Percentiles rank a stretch among this genome's conserved stretches.
phyloP scores from a whole-genome alignment of 2,797 vertebrate species.

The Syngnathus acus region DNA sequence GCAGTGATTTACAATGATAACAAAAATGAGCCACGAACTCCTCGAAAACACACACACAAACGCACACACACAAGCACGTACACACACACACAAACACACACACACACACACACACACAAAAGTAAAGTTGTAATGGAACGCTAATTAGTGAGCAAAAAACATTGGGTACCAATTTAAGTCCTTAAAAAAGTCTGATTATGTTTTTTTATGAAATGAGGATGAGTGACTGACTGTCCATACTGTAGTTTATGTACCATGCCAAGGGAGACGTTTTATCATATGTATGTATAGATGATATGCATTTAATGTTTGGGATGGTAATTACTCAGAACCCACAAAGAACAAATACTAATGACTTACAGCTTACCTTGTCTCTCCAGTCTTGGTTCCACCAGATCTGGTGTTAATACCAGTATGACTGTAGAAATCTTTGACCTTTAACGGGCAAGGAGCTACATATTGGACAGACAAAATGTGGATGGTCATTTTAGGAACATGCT shows the following conservation, averaged over 20 bases:
- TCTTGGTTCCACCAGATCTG: constrained; percentile 14
- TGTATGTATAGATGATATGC: not conserved
- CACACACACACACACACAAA: too few relatives aligned
- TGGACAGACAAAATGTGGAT: constrained; percentile 8
- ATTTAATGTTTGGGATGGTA: not conserved
- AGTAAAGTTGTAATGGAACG: too few relatives aligned
- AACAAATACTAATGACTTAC: not conserved
- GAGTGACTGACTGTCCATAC: not conserved
- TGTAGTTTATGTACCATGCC: not conserved
- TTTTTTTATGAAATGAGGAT: too few relatives aligned
- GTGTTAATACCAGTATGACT: constrained; percentile 25
- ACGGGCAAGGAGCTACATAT: constrained; percentile 14
- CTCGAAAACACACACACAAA: too few relatives aligned
- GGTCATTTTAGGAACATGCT: not conserved
- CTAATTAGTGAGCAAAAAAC: too few relatives aligned
- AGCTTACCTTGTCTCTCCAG: not conserved
- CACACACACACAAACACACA: too few relatives aligned
- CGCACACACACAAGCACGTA: too few relatives aligned
- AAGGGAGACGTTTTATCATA: too few relatives aligned
- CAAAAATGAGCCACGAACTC: not conserved
- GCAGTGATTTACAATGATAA: not conserved
- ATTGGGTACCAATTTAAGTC: too few relatives aligned
- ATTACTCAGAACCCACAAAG: not conserved
- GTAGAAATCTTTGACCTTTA: constrained; percentile 15
- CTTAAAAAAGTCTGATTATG: too few relatives aligned